Percentiles rank a stretch among this genome's conserved stretches.
phyloP scores from a whole-genome alignment of 2,888 invertebrate species.

The Aproaerema taeniolella region DNA sequence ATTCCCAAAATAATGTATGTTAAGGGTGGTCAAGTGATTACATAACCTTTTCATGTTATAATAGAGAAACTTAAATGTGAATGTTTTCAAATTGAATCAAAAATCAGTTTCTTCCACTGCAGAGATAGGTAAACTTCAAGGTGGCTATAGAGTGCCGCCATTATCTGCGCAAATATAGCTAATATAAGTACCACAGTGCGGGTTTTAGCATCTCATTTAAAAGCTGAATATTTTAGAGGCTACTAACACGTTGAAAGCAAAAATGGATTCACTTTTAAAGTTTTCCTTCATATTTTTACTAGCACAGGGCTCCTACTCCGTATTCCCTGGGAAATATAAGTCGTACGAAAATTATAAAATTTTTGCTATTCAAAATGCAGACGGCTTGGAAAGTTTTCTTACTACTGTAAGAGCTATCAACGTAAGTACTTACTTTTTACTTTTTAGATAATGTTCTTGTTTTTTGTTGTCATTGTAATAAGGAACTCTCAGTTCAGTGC shows the following conservation, averaged over 20 bases:
- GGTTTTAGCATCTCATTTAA: conserved; percentile 4
- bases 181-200: conserved; percentile 5
- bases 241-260: background rate
- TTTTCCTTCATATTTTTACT: conserved; percentile 1
- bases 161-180: background rate
- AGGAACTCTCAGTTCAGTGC: too few species aligned
- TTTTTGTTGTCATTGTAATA: too few species aligned
- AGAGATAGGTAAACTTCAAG: too few species aligned
- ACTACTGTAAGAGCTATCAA: conserved; percentile 13
- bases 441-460: conserved; percentile 3
- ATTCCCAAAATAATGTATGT: too few species aligned
- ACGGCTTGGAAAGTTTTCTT: background rate
- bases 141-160: too few species aligned
- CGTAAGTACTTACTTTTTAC: conserved; percentile 13
- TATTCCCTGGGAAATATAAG: conserved; percentile 7
- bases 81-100: too few species aligned
- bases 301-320: background rate
- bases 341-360: conserved; percentile 13
- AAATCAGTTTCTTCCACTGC: too few species aligned
- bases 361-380: conserved; percentile 1
- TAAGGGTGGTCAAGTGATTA: too few species aligned
- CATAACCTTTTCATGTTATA: too few species aligned
- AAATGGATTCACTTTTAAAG: conserved; percentile 7
- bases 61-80: too few species aligned
- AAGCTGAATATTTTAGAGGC: conserved; percentile 4